Conservation (phyloP, 2,888 invertebrate species). For the Orthosia gothica region DNA sequence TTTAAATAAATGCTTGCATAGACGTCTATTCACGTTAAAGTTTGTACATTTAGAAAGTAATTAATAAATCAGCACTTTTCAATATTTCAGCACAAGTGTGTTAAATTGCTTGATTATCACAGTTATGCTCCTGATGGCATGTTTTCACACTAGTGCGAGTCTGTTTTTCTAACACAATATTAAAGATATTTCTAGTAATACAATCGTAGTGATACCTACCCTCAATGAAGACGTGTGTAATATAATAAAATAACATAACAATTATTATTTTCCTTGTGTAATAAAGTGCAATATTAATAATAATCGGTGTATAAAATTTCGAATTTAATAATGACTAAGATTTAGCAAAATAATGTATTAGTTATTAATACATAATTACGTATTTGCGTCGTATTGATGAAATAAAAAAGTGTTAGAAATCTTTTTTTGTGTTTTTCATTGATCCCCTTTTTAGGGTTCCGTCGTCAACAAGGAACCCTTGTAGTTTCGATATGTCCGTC, state of each 20-base stretch:
- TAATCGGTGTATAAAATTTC: conserved; percentile 83
- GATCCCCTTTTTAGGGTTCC: background rate
- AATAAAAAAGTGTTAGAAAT: conserved; percentile 69
- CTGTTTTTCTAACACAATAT: conserved; percentile 20
- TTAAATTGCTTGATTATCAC: conserved; percentile 4
- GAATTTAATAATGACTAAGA: conserved; percentile 85
- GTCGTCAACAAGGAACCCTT: no score
- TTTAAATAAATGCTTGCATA: conserved; percentile 20
- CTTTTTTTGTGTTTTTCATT: conserved; percentile 28
- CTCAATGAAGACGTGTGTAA: background rate
- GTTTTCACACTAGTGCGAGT: background rate
- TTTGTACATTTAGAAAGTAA: conserved; percentile 39
- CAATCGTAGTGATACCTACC: conserved; percentile 8
- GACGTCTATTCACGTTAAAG: conserved; percentile 19
- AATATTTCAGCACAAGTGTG: conserved; percentile 36
- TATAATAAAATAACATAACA: conserved; percentile 14
- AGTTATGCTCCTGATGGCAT: background rate
- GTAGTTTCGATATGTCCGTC: no score
- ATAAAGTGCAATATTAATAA: conserved; percentile 85
- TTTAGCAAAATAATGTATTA: conserved; percentile 62
- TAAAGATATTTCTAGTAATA: background rate
- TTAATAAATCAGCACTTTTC: conserved; percentile 28
- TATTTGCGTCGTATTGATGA: conserved; percentile 65
- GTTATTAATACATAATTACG: conserved; percentile 61
- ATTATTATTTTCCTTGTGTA: conserved; percentile 48